Percentiles rank a stretch among this genome's conserved stretches.
These are phyloP conservation scores for Platyscapa corneri DNA, from an alignment of 1,140 invertebrate genomes.

Conservation along the genomic window DNA sequence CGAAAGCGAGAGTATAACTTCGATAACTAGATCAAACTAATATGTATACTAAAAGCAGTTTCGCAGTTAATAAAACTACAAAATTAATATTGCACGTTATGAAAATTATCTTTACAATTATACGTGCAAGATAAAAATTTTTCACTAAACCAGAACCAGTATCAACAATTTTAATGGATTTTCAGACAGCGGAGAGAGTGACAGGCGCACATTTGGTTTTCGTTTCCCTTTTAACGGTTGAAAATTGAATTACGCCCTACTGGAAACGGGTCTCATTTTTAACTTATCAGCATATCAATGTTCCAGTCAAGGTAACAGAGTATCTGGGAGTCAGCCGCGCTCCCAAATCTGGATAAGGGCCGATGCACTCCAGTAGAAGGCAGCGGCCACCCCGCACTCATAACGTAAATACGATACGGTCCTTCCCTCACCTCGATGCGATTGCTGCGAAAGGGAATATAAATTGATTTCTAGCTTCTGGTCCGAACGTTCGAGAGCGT, in stretches of 20 bases:
- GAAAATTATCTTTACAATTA: too few relatives aligned
- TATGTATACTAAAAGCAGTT: too few relatives aligned
- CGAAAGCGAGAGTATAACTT: too few relatives aligned
- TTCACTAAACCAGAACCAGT: too few relatives aligned
- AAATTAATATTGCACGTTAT: too few relatives aligned
- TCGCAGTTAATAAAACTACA: too few relatives aligned
- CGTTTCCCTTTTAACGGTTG: not conserved
- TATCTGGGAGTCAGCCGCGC: too few relatives aligned
- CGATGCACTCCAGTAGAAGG: not conserved
- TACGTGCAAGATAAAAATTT: too few relatives aligned
- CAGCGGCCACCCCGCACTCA: not conserved
- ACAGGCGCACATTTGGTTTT: not conserved
- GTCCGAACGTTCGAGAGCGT: not conserved
- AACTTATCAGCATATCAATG: constrained; percentile 1
- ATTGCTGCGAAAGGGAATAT: constrained; percentile 37
- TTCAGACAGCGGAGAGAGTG: not conserved
- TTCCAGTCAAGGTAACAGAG: not conserved
- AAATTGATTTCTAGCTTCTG: constrained; percentile 49
- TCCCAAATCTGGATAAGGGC: too few relatives aligned
- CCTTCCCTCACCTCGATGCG: not conserved
- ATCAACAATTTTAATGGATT: too few relatives aligned
- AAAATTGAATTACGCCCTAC: not conserved
- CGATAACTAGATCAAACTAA: too few relatives aligned
- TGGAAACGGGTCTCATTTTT: too few relatives aligned
- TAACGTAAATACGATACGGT: constrained; percentile 7